A percentile compares a stretch with the other conserved stretches of the same genome.
Evolutionary conservation across 2,888 invertebrate genomes (phyloP).

Genomic region (Campoletis raptor): DNA sequence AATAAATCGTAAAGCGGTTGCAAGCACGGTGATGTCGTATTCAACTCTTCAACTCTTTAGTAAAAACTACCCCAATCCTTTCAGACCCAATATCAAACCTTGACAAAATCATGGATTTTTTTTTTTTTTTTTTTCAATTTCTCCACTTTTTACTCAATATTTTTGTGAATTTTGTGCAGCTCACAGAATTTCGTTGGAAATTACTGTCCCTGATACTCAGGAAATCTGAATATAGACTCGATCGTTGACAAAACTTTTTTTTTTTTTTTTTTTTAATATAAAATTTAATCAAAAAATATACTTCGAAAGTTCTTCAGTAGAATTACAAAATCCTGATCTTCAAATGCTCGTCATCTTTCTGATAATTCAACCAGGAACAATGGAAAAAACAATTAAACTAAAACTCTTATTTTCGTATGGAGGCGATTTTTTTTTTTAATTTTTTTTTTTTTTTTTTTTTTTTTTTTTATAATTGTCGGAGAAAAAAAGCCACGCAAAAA

Average conservation of each 20-base stretch:
- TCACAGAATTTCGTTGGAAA: not conserved
- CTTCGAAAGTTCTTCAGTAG: not conserved
- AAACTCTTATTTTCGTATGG: too few relatives aligned
- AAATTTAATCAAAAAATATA: not conserved
- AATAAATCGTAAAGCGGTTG: slow-evolving; percentile 52
- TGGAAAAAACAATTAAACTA: too few relatives aligned
- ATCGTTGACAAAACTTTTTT: not conserved
- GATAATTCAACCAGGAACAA: not conserved
- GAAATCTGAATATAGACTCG: not conserved
- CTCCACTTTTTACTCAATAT: not conserved
- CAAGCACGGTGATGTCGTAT: slow-evolving; percentile 5
- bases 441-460: too few relatives aligned
- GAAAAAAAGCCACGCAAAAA: slow-evolving; percentile 5
- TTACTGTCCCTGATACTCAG: not conserved
- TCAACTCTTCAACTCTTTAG: slow-evolving; percentile 5
- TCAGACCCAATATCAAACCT: slow-evolving; percentile 14
- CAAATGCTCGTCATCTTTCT: not conserved
- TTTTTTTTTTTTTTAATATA: not conserved
- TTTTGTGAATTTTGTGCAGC: not conserved
- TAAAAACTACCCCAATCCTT: not conserved
- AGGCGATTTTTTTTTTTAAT: too few relatives aligned
- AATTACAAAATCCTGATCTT: not conserved
- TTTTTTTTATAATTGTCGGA: not conserved
- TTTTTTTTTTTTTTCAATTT: not conserved
- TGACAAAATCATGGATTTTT: not conserved